A percentile compares a stretch with the other conserved stretches of the same genome.
Conservation (phyloP, 92 coral and sea anemone species). For the Zoanthus solanderi region DNA sequence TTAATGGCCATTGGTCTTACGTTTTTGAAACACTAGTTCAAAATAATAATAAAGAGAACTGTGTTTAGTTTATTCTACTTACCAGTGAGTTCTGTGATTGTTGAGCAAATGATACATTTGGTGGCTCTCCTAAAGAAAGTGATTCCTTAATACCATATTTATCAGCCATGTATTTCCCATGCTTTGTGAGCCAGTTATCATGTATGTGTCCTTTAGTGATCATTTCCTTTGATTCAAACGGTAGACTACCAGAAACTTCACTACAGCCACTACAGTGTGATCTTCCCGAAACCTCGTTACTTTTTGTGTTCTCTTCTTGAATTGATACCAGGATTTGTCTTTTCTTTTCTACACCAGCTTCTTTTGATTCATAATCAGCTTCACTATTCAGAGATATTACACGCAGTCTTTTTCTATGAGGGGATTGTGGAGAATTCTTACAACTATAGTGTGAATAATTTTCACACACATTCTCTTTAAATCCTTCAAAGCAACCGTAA, state of each 20-base stretch:
- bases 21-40: too few relatives aligned
- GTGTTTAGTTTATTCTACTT: background rate
- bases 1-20: too few relatives aligned
- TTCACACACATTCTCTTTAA: conserved; percentile 21
- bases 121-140: background rate
- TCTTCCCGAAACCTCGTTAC: background rate
- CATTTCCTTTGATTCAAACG: background rate
- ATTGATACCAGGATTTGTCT: conserved; percentile 23
- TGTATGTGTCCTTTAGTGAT: background rate
- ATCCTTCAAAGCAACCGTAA: conserved; percentile 4
- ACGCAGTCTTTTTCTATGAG: conserved; percentile 26
- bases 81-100: conserved; percentile 1
- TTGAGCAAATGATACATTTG: background rate
- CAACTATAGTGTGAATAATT: background rate
- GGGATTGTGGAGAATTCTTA: conserved; percentile 21
- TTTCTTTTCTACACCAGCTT: background rate
- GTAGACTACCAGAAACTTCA: background rate
- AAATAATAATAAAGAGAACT: background rate
- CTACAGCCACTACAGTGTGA: background rate
- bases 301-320: background rate
- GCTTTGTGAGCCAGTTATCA: conserved; percentile 37
- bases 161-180: conserved; percentile 24
- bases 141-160: conserved; percentile 23
- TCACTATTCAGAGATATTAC: background rate
- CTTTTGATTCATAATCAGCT: background rate